Base-by-base conservation (phyloP, 2,797 vertebrate species). In the Gobio occitaniae region DNA sequence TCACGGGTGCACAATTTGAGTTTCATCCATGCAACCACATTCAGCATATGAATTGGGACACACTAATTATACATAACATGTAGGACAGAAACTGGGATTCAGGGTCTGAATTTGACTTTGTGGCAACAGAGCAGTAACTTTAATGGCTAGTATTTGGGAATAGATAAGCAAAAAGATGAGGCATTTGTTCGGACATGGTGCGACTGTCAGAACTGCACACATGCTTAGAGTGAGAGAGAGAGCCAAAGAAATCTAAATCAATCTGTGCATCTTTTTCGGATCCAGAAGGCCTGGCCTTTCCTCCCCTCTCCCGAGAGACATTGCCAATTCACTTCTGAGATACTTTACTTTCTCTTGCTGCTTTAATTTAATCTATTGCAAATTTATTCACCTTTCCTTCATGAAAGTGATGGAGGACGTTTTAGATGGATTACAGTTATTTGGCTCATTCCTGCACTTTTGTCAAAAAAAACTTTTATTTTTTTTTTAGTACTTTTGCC, bases 171-270 rank as follows among this genome's bases (percentile, higher is more conserved):
- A 84, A 61, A 85, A 61, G 36, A 52, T 65, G 41, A 61, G 38
- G 17, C 68, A 50, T 59, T 71, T 69, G 70, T 69, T 71, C 71
- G 72, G 69, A 74, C 71, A n/a, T n/a, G 48, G 78, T 61, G 15
- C 63, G 50, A 69, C 56, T 71, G 44, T 50, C 78, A 66, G 54
- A 70, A 50, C 25, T 8, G 69, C 77, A 71, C 84, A 69, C 76
- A 54, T 68, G 74, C 81, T 77, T 52, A 47, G 36, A 47, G 54
- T 47, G 48, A 78, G 29, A 84, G 25, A 84, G 29, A 81, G 56
- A 52, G 83, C 84, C 81, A 89, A 87, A 82, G 81, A 90, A 86
- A 82, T 86, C 78, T 2, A 86, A 90, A 83, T 89, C 89, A 88
- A 83, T 89, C 84, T 89, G 85, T 88, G 80, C 61, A 3, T 84